A percentile compares a stretch with the other conserved stretches of the same genome.
phyloP scores from a whole-genome alignment of 2,888 invertebrate genomes.

The Tenthredo distinguenda region DNA sequence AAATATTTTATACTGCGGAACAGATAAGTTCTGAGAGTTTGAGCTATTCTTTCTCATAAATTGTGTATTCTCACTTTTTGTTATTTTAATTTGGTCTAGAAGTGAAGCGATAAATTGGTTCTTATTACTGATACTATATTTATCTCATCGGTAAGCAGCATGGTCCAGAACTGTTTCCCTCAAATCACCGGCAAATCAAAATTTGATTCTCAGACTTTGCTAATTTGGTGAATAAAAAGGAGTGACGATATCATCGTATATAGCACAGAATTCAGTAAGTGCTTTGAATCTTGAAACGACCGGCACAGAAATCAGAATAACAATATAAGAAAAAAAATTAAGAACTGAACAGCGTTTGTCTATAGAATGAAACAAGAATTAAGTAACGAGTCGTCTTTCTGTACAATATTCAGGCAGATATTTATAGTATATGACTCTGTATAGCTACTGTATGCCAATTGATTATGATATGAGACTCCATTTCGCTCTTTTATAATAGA shows the following conservation, averaged over 20 bases:
- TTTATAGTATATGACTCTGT: background rate
- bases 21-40: background rate
- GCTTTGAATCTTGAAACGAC: background rate
- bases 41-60: background rate
- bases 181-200: too few species aligned
- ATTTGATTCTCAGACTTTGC: too few species aligned
- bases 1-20: background rate
- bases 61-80: background rate
- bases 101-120: background rate
- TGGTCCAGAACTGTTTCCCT: background rate
- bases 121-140: background rate
- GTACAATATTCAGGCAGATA: background rate
- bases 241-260: background rate
- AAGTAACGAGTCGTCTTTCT: background rate
- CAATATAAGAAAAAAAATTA: background rate
- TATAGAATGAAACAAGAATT: background rate
- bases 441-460: background rate
- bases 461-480: background rate
- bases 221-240: background rate
- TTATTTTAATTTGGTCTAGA: background rate
- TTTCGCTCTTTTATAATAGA: background rate
- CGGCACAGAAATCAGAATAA: background rate
- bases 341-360: background rate
- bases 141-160: background rate
- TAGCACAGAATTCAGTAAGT: background rate